Percentiles rank a stretch among this genome's conserved stretches.
Conservation (phyloP, 2,797 vertebrate genomes). For the Crax fasciolata region DNA sequence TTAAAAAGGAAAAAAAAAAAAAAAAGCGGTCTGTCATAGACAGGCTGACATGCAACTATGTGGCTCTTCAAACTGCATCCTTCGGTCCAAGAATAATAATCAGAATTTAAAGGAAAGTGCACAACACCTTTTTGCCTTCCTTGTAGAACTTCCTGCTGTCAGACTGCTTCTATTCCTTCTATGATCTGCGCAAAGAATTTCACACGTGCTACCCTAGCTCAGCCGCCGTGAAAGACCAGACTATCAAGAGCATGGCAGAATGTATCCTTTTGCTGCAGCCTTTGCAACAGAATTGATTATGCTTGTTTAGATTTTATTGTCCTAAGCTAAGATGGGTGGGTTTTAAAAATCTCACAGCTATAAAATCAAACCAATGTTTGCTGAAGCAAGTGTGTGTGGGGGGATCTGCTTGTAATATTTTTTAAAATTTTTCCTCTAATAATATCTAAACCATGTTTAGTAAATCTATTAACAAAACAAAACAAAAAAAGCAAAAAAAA, state of each 20-base stretch:
- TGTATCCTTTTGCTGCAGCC: constrained; percentile 87
- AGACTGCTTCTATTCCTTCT: constrained; percentile 95
- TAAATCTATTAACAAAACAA: not conserved
- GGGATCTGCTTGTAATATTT: not conserved
- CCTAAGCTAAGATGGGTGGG: not conserved
- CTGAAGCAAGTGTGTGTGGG: not conserved
- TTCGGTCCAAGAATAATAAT: not conserved
- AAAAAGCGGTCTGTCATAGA: not conserved
- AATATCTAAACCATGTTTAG: not conserved
- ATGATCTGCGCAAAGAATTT: constrained; percentile 94
- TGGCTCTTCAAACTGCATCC: not conserved
- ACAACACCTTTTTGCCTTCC: constrained; percentile 16
- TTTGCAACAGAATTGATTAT: not conserved
- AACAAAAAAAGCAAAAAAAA: not conserved
- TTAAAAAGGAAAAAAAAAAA: not conserved
- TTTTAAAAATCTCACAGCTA: not conserved
- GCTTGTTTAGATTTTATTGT: not conserved
- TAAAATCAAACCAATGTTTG: not conserved
- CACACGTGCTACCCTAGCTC: constrained; percentile 89
- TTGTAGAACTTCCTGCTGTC: constrained; percentile 92
- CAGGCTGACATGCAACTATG: not conserved
- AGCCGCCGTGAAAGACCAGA: constrained; percentile 86
- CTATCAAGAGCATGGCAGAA: constrained; percentile 91
- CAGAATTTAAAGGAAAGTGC: not conserved
- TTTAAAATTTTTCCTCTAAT: not conserved